Conservation (phyloP, 2,797 vertebrate genomes). For the Lagothrix lagotricha region DNA sequence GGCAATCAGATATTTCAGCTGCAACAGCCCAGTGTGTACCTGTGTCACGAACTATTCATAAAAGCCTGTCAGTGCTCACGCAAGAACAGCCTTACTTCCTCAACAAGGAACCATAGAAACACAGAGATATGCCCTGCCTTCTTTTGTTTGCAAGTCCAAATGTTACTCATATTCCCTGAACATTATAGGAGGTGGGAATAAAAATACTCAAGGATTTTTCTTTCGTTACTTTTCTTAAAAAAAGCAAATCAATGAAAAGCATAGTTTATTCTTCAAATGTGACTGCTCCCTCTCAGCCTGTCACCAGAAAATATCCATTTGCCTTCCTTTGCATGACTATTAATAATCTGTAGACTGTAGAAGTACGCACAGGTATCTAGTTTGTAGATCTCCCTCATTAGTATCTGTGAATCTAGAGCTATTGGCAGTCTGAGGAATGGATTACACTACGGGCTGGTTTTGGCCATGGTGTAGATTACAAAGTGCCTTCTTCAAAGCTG, state of each 20-base stretch:
- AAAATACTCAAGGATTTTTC: background rate
- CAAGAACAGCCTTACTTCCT: background rate
- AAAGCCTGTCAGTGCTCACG: background rate
- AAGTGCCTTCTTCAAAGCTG: background rate
- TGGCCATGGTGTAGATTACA: background rate
- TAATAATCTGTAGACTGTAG: background rate
- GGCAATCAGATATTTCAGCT: background rate
- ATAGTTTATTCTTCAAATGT: slow-evolving; percentile 1
- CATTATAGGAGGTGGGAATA: background rate
- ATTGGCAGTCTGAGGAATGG: background rate
- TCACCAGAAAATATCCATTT: background rate
- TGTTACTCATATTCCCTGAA: background rate
- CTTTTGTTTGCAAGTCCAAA: background rate
- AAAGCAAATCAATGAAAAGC: background rate
- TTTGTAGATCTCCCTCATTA: background rate
- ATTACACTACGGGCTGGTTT: background rate
- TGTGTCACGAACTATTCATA: background rate
- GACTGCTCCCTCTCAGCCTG: background rate
- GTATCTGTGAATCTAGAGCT: background rate
- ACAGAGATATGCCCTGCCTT: background rate
- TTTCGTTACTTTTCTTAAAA: background rate
- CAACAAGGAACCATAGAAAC: background rate
- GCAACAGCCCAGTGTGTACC: background rate
- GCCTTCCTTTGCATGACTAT: background rate
- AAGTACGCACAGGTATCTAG: background rate